Conservation (phyloP, 2,797 vertebrate genomes). For the Denticeps clupeoides region DNA sequence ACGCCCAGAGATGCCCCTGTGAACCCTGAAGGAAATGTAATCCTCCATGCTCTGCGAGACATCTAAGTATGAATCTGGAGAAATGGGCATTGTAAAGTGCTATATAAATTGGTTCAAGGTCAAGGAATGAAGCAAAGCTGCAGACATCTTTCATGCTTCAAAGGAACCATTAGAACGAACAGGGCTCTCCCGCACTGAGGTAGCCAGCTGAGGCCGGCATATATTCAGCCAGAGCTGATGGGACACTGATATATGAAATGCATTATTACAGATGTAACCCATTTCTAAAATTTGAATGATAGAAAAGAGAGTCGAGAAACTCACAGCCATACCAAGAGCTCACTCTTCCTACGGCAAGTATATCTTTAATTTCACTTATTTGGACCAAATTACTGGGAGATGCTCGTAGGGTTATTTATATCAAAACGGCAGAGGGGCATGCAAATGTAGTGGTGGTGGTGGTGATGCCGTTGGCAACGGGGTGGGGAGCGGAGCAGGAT, state of each 20-base stretch:
- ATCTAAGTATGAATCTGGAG: constrained; percentile 5
- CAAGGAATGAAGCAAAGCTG: constrained; percentile 25
- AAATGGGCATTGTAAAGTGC: constrained; percentile 20
- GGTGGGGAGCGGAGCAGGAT: too few relatives aligned
- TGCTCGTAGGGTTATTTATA: too few relatives aligned
- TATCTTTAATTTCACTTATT: too few relatives aligned
- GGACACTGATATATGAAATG: constrained; percentile 40
- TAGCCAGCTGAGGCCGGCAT: constrained; percentile 34
- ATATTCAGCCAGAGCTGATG: constrained; percentile 41
- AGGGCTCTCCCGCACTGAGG: constrained; percentile 37
- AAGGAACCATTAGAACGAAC: constrained; percentile 45
- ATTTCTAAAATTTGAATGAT: background rate
- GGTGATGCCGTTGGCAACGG: too few relatives aligned
- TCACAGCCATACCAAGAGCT: background rate
- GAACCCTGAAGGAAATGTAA: constrained; percentile 33
- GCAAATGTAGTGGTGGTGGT: too few relatives aligned
- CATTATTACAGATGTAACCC: constrained; percentile 23
- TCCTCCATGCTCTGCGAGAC: constrained; percentile 15
- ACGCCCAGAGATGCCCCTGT: too few relatives aligned
- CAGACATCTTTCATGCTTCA: constrained; percentile 30
- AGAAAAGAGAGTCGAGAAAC: background rate
- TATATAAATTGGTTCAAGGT: constrained; percentile 42
- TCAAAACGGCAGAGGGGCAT: too few relatives aligned
- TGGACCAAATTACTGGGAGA: too few relatives aligned
- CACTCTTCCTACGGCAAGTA: too few relatives aligned